Evolutionary conservation across 1,140 invertebrate species (phyloP).

Genomic region (Cydia amplana): DNA sequence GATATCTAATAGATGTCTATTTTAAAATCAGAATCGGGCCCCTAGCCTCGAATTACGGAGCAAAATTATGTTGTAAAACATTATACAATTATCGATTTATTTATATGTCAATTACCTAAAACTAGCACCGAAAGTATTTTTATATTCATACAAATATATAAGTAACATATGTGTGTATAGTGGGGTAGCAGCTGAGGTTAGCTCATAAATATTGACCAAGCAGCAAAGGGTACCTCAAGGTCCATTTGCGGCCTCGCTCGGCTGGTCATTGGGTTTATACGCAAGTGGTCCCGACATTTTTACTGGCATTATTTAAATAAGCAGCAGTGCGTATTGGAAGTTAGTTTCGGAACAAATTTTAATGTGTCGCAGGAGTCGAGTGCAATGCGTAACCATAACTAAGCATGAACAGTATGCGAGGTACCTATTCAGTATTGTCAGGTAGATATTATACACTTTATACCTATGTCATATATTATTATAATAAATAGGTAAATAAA

Average conservation of each 20-base stretch:
- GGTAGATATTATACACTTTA: too few species aligned
- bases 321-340: slow-evolving; percentile 14
- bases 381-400: background rate
- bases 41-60: too few species aligned
- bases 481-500: too few species aligned
- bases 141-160: background rate
- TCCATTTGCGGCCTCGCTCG: slow-evolving; percentile 15
- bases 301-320: slow-evolving; percentile 19
- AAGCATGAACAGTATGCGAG: too few species aligned
- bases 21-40: too few species aligned
- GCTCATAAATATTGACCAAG: slow-evolving; percentile 21
- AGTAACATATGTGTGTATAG: background rate
- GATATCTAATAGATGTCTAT: too few species aligned
- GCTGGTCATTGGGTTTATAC: slow-evolving; percentile 23
- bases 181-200: background rate
- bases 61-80: background rate
- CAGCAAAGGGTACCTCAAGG: slow-evolving; percentile 16
- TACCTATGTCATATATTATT: too few species aligned
- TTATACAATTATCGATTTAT: background rate
- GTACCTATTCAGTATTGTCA: too few species aligned
- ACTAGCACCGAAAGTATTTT: background rate
- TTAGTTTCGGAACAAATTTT: background rate
- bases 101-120: background rate
- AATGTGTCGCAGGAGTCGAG: background rate
- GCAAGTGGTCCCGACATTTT: slow-evolving; percentile 9